phyloP scores from a whole-genome alignment of 2,888 invertebrate genomes.

The Conistra vaccinii region DNA sequence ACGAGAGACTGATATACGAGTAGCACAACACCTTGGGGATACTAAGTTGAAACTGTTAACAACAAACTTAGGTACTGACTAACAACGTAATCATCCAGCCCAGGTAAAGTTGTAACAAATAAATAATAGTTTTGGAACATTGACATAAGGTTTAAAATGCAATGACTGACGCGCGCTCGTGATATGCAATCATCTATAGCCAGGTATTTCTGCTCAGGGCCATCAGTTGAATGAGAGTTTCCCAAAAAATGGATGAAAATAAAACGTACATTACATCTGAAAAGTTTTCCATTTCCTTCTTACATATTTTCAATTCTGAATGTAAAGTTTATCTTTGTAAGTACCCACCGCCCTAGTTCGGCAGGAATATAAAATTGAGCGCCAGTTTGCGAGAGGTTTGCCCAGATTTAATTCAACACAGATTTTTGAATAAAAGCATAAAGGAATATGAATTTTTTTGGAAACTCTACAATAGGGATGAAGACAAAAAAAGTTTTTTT shows the following conservation, averaged over 20 bases:
- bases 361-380: slow-evolving; percentile 30
- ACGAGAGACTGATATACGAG: not conserved
- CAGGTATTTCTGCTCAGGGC: not conserved
- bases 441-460: slow-evolving; percentile 34
- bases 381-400: slow-evolving; percentile 26
- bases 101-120: not conserved
- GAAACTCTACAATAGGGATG: not conserved
- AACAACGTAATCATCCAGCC: not conserved
- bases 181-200: not conserved
- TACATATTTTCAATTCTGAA: slow-evolving; percentile 45
- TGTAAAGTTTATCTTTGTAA: slow-evolving; percentile 43
- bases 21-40: not conserved
- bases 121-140: not conserved
- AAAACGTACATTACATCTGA: slow-evolving; percentile 6
- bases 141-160: not conserved
- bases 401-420: slow-evolving; percentile 18
- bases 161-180: not conserved
- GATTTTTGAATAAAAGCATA: slow-evolving; percentile 41
- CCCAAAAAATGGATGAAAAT: not conserved
- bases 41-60: not conserved
- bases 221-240: not conserved
- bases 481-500: no score
- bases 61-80: no score
- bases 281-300: slow-evolving; percentile 20
- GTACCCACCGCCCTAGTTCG: slow-evolving; percentile 20